phyloP scores from a whole-genome alignment of 2,888 invertebrate species.

The Myopa tessellatipennis region DNA sequence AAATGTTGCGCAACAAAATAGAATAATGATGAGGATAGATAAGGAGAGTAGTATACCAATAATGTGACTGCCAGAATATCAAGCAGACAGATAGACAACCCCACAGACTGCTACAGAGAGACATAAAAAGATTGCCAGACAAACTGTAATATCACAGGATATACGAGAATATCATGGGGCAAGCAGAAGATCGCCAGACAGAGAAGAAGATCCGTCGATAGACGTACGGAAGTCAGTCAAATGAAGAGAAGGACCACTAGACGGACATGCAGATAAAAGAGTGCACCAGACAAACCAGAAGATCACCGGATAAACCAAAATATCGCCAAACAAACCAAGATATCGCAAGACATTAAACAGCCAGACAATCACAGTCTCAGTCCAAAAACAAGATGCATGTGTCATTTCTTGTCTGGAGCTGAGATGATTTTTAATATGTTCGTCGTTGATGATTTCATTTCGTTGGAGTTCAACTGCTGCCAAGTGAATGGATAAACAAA shows the following conservation, averaged over 20 bases:
- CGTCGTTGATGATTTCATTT: slow-evolving; percentile 20
- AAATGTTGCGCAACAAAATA: no score
- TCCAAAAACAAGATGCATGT: background rate
- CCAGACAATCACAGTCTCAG: background rate
- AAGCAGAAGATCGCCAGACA: background rate
- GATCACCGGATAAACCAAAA: background rate
- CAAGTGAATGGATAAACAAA: slow-evolving; percentile 28
- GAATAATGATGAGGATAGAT: no score
- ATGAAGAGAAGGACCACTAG: no score
- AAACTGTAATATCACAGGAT: no score
- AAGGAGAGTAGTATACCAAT: no score
- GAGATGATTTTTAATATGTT: slow-evolving; percentile 1
- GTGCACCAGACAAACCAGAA: background rate
- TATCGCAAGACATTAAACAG: background rate
- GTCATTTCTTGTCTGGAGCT: slow-evolving; percentile 11
- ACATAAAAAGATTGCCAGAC: no score
- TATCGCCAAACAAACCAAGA: background rate
- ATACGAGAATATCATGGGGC: no score
- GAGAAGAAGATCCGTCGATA: background rate
- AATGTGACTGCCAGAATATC: no score
- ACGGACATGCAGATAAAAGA: no score
- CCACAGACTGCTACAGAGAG: no score
- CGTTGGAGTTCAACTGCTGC: slow-evolving; percentile 15
- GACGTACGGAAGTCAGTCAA: no score
- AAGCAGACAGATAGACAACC: no score